Percentiles rank a stretch among this genome's conserved stretches.
phyloP scores from a whole-genome alignment of 2,888 invertebrate species.

The Vanessa cardui region DNA sequence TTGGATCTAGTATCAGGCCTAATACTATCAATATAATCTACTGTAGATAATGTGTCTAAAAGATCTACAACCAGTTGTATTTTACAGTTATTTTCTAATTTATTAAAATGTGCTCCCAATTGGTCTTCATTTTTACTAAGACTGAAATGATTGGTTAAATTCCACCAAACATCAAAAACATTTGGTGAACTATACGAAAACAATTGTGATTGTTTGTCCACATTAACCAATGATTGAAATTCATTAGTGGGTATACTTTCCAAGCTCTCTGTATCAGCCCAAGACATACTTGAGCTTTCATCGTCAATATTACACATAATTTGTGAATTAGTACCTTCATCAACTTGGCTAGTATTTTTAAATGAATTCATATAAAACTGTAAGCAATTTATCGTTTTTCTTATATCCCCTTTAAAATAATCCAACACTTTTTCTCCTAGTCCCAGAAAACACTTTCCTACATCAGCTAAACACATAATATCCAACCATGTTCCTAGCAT shows the following conservation, averaged over 20 bases:
- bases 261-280: constrained; percentile 59
- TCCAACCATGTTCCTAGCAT: constrained; percentile 86
- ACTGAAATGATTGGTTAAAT: constrained; percentile 55
- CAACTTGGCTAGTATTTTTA: constrained; percentile 41
- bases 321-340: constrained; percentile 47
- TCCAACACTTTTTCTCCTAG: constrained; percentile 80
- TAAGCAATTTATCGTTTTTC: constrained; percentile 87
- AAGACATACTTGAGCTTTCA: constrained; percentile 70
- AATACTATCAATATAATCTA: constrained; percentile 55
- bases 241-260: constrained; percentile 43
- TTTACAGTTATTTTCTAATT: constrained; percentile 45
- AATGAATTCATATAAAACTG: constrained; percentile 87
- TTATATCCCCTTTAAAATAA: constrained; percentile 86
- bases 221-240: constrained; percentile 48
- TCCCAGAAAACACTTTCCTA: constrained; percentile 79
- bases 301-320: constrained; percentile 56
- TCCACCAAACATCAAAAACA: constrained; percentile 71
- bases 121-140: constrained; percentile 45
- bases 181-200: constrained; percentile 46
- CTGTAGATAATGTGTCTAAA: constrained; percentile 68
- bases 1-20: constrained; percentile 44
- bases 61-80: constrained; percentile 55
- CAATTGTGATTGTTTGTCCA: constrained; percentile 47
- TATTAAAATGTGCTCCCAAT: constrained; percentile 33
- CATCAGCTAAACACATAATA: constrained; percentile 86